Base-by-base conservation (phyloP, 1,140 invertebrate species). In the Bombus confusus region DNA sequence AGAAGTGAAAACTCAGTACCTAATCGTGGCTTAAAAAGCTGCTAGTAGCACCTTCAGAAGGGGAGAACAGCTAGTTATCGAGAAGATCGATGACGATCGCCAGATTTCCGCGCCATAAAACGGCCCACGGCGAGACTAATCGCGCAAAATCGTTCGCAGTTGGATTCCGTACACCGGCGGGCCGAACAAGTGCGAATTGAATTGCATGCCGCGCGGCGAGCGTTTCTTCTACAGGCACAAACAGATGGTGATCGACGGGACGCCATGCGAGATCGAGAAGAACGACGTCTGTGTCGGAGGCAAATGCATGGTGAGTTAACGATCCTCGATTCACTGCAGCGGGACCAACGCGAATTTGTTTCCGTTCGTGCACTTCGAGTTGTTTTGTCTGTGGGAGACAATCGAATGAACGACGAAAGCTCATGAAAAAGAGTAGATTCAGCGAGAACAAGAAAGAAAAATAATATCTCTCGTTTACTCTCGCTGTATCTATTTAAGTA, bases 261-360 rank as follows among this genome's bases (percentile, higher is more conserved):
- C 99, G 9, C 96, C 96, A 2, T 99, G 99, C 94, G 97, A 97
- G 86, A 96, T 98, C 83, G 97, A 98, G 91, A 96, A 96, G 66
- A 96, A 97, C 71, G 97, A 99, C 93, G 97, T 99, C 84, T 99
- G 99, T 94, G 98, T 99, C 43, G 96, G 98, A 92, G 99, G 98
- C 73, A 95, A 96, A 93, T 99, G 99, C 94, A 96, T 98, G 96
- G 98, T 98, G 95, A 96, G 95, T 90, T 74, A 72, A 83, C 84
- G 72, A 64, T 52, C 47, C 15, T 3, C 69, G 68, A 72, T 78
- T 74, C 66, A 25, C 37, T 12, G 15, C 8, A 39, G 2, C 31
- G n/a, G 43, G 59, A 68, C 25, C 37, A 39, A 37, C 43, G 3
- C 34, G 13, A 28, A 28, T 39, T 69, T 18, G 15, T 80, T 80